Evolutionary conservation across 2,797 vertebrate genomes (phyloP).

Genomic region (Cuniculus paca): DNA sequence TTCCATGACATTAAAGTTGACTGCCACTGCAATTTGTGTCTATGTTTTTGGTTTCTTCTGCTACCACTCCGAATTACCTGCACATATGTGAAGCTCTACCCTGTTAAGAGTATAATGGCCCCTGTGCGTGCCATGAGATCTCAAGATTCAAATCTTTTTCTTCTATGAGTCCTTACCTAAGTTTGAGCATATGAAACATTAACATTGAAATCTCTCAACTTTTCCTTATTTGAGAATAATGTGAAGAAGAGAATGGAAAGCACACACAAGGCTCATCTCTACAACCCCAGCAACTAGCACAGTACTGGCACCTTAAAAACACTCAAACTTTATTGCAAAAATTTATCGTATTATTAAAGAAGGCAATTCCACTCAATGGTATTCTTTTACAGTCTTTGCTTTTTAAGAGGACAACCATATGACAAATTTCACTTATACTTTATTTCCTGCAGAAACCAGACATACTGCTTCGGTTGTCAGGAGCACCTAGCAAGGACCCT

Average conservation of each 20-base stretch:
- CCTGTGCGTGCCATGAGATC: neutral
- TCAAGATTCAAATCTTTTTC: neutral
- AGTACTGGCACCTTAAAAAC: neutral
- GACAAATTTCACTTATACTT: slow-evolving; percentile 30
- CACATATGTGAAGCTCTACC: neutral
- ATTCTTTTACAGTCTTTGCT: neutral
- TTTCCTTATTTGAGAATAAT: slow-evolving; percentile 3
- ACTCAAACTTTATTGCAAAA: neutral
- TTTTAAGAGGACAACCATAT: neutral
- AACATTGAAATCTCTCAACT: neutral
- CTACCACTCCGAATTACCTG: neutral
- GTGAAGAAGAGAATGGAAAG: neutral
- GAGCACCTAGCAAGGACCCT: neutral
- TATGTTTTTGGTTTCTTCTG: neutral
- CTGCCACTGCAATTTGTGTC: no score
- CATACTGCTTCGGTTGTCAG: neutral
- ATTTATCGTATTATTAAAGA: neutral
- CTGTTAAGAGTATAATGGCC: neutral
- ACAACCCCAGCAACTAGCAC: neutral
- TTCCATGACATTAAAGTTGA: neutral
- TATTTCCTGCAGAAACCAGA: neutral
- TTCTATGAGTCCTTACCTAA: neutral
- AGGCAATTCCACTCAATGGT: neutral
- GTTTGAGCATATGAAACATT: neutral
- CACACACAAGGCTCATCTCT: neutral